These are phyloP conservation scores for Dilophus febrilis DNA, from an alignment of 2,888 invertebrate genomes.

Conservation along the genomic window DNA sequence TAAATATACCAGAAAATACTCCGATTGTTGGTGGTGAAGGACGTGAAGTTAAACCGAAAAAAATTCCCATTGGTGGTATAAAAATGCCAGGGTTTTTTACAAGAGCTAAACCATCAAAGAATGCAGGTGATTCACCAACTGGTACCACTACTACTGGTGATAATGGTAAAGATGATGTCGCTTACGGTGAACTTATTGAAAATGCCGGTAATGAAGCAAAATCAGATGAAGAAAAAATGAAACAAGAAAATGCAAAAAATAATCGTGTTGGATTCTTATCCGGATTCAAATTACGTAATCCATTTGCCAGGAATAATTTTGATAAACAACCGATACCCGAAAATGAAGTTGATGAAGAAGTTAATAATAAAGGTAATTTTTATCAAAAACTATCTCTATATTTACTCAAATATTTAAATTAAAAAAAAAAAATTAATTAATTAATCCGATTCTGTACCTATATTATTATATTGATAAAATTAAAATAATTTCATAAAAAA, in stretches of 20 bases:
- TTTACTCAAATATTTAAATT: no score
- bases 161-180: conserved; percentile 16
- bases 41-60: conserved; percentile 60
- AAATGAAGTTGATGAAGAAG: conserved; percentile 18
- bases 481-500: no score
- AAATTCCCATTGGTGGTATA: conserved; percentile 74
- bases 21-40: conserved; percentile 39
- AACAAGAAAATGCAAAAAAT: conserved; percentile 21
- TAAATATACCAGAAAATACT: conserved; percentile 5
- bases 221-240: conserved; percentile 22
- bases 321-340: conserved; percentile 16
- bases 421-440: no score
- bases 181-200: conserved; percentile 31
- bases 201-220: conserved; percentile 30
- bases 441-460: no score
- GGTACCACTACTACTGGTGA: no score
- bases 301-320: conserved; percentile 35
- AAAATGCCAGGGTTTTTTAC: conserved; percentile 77
- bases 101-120: conserved; percentile 55
- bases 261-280: conserved; percentile 20
- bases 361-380: no score
- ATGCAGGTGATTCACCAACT: conserved; percentile 44
- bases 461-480: no score
- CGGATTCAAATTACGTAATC: conserved; percentile 33
- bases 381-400: no score